Conservation (phyloP, 2,113 vertebrate genomes). For the Hylia prasina region DNA sequence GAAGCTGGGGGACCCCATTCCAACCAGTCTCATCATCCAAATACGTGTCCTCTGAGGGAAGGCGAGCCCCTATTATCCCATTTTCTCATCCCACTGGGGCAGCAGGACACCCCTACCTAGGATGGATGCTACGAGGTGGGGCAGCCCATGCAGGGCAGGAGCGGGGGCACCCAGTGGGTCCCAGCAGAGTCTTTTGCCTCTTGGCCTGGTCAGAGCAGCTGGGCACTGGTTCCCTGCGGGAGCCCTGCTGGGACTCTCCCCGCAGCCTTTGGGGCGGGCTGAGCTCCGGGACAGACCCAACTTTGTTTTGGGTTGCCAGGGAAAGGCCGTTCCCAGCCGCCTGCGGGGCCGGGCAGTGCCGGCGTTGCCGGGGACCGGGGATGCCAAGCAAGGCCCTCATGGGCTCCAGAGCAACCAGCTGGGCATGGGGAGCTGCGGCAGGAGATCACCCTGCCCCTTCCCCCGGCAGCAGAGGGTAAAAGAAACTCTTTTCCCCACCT, state of each 20-base stretch:
- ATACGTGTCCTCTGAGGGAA: accelerated
- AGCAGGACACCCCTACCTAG: not conserved
- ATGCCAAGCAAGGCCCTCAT: not conserved
- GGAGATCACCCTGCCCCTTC: not conserved
- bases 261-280: not conserved
- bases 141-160: not conserved
- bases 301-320: slow-evolving; percentile 43
- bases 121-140: accelerated
- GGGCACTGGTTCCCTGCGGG: not conserved
- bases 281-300: not conserved
- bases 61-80: not conserved
- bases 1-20: not conserved
- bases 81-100: not conserved
- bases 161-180: accelerated
- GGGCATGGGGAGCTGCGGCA: accelerated
- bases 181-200: not conserved
- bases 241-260: not conserved
- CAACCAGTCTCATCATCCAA: not conserved
- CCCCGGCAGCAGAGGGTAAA: not conserved
- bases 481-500: not conserved
- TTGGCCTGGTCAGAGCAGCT: not conserved
- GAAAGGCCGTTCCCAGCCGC: not conserved
- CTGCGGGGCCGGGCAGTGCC: not conserved
- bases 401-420: not conserved
- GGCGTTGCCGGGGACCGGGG: not conserved